Base-by-base conservation (phyloP, 2,888 invertebrate species). In the Carabus problematicus region DNA sequence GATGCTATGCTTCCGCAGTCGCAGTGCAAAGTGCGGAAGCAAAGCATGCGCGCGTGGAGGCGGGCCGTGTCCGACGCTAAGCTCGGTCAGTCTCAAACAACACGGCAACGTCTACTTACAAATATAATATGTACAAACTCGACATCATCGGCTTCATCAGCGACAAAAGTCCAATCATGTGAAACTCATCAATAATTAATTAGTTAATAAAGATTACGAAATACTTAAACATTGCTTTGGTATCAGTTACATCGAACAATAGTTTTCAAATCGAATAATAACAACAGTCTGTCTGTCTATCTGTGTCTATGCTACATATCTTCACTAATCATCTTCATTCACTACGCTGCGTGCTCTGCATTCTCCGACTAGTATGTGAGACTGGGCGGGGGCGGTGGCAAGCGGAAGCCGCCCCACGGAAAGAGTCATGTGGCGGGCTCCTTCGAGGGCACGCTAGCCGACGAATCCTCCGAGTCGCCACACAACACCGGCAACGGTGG, bases 401-500 rank as follows among this genome's bases (percentile, higher is more conserved):
- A 82, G 76, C 88, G 87, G 76, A 89, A 87, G 78, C 90, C 90
- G 83, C 89, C 91, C 92, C 92, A 92, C 76, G 91, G 90, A 86
- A 91, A 92, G 88, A 93, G 92, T 93, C 93, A 93, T 91, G 92
- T 91, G 75, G 88, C 87, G 82, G 88, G 88, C 76, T 90, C 88
- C 79, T 90, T 86, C 73, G 85, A 83, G 71, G 84, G 83, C 71
- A 82, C 81, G 69, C 82, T 81, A 72, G 82, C 82, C 72, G 80
- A 86, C 79, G 87, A 88, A 73, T 88, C 89, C 80, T 89, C 89
- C 74, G 89, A 89, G 81, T 89, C 89, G 77, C 88, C 89, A 73
- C 87, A 88, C 76, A 86, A 83, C 84, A 85, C 89, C 73, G 82
- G 83, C 82, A 85, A 83, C 75, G 82, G 85, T 71, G 80, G 77